These are phyloP conservation scores for Melipona quadrifasciata DNA, from an alignment of 1,140 invertebrate species.

Conservation along the genomic window DNA sequence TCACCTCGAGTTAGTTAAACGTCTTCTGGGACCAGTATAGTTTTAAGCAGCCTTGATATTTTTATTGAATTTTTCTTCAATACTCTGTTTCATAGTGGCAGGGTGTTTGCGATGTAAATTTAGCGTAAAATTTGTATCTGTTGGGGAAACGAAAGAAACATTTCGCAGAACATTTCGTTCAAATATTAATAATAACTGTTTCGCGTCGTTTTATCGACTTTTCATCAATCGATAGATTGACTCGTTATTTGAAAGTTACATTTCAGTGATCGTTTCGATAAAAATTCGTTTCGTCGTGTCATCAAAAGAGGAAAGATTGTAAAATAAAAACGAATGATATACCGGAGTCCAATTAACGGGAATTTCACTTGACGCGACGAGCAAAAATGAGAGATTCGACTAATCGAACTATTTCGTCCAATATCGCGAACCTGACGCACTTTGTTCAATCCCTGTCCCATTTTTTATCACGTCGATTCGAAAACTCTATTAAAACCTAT, in stretches of 20 bases:
- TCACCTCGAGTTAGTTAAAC: neutral
- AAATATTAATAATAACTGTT: neutral
- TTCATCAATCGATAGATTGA: neutral
- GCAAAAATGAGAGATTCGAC: neutral
- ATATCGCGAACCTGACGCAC: neutral
- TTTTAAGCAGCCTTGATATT: neutral
- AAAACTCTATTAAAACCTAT: neutral
- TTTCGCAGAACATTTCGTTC: neutral
- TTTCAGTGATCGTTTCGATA: no score
- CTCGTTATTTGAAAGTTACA: no score
- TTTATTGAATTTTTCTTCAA: neutral
- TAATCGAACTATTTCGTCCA: neutral
- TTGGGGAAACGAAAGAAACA: neutral
- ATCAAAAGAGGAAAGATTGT: neutral
- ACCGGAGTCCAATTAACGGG: neutral
- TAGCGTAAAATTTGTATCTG: neutral
- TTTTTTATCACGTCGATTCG: no score
- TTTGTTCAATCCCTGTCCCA: neutral
- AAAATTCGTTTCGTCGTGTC: neutral
- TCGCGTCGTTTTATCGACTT: neutral
- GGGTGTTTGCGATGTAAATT: neutral
- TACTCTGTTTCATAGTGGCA: neutral
- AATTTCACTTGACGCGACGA: neutral
- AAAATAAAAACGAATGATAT: neutral
- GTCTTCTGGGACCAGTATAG: neutral